Evolutionary conservation across 2,113 vertebrate species (phyloP).

Genomic region (Brienomyrus brachyistius): DNA sequence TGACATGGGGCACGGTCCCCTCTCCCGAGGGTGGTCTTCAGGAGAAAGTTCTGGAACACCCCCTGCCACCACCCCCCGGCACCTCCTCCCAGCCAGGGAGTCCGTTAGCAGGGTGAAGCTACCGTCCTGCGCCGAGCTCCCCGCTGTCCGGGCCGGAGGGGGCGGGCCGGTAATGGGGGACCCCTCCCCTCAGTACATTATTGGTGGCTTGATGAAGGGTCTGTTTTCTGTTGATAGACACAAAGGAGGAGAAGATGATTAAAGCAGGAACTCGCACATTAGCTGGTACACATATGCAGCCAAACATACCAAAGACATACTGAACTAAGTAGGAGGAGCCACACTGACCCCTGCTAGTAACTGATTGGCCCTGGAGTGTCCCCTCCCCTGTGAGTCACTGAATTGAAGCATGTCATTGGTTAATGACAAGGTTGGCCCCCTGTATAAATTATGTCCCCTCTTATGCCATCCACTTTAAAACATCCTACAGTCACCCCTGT

Average conservation of each 20-base stretch:
- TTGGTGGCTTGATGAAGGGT: constrained; percentile 66
- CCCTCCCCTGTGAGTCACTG: neutral
- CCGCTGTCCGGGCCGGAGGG: neutral
- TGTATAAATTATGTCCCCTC: neutral
- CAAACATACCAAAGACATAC: neutral
- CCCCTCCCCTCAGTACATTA: constrained; percentile 66
- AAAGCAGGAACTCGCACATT: neutral
- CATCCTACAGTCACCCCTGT: neutral
- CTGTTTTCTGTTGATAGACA: constrained; percentile 58
- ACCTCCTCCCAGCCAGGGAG: constrained; percentile 13
- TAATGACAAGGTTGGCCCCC: neutral
- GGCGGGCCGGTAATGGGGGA: neutral
- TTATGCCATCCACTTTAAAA: neutral
- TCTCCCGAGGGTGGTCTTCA: neutral
- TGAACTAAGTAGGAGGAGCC: neutral
- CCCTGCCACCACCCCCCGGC: neutral
- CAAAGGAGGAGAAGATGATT: neutral
- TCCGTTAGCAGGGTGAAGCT: constrained; percentile 9
- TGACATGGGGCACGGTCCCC: neutral
- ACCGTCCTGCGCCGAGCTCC: neutral
- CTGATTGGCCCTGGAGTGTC: neutral
- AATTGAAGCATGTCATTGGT: neutral
- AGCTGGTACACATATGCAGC: neutral
- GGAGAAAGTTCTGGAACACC: neutral
- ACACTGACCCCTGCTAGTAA: neutral